Conservation (phyloP, 2,113 vertebrate species). For the Melanostigma gelatinosum region DNA sequence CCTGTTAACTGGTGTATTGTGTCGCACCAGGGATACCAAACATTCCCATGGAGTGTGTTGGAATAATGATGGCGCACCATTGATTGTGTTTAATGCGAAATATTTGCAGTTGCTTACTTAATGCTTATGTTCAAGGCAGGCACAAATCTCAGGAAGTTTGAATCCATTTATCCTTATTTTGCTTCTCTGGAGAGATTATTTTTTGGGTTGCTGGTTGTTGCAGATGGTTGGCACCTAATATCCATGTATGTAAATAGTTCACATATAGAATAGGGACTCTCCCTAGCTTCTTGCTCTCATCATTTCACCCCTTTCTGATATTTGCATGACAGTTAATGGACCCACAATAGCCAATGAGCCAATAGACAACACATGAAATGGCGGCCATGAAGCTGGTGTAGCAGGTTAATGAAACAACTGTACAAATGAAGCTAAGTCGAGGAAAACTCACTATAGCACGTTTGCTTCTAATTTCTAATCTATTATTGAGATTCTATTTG, state of each 20-base stretch:
- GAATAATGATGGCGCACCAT: background rate
- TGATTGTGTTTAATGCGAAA: slow-evolving; percentile 32
- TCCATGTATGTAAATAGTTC: background rate
- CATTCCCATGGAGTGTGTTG: slow-evolving; percentile 56
- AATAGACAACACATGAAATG: background rate
- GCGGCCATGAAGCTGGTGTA: background rate
- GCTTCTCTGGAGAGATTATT: background rate
- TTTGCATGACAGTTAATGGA: background rate
- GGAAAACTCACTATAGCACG: background rate
- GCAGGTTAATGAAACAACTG: background rate
- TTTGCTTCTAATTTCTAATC: background rate
- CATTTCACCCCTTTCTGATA: background rate
- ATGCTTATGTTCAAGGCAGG: background rate
- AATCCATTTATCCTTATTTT: slow-evolving; percentile 1
- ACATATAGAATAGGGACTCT: background rate
- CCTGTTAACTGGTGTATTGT: slow-evolving; percentile 53
- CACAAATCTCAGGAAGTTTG: background rate
- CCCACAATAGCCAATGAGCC: background rate
- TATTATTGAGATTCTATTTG: background rate
- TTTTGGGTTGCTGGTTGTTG: background rate
- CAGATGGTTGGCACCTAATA: background rate
- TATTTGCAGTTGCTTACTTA: slow-evolving; percentile 9
- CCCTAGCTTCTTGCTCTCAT: background rate
- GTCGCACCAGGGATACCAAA: slow-evolving; percentile 36
- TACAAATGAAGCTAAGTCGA: background rate